Evolutionary conservation across 2,888 invertebrate genomes (phyloP), one percentile per base, ranked within the genome.

Genomic region (Tigriopus californicus): DNA sequence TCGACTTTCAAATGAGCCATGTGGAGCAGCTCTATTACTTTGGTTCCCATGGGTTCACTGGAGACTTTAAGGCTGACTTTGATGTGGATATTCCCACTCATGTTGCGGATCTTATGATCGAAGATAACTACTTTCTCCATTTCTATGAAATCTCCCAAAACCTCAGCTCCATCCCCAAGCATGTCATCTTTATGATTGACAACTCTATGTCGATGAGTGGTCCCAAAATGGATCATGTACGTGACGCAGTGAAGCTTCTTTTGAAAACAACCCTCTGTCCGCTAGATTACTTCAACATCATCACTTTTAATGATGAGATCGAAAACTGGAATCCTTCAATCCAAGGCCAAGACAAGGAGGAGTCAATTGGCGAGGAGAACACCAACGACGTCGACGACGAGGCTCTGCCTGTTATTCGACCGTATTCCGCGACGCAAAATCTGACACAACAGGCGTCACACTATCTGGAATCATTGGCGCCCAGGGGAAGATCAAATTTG

Each of bases 21-120:
- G 42, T 56, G 18, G 42, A 56, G 10, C 56, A 56, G 15, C 15
- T 46, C 20, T 10, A 22, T 18, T 46, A 56, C 46, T 56, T 56
- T 46, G 56, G 56, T 8, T 18, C 20, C 13, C 56, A 56, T 46
- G 56, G 56, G 6, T 41, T 56, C 11, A 56, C 56, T 11, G 56
- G 56, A 13, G 56, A 56, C 10, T 46, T 56, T 18, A 46, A 22
- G 11, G 33, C 33, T 8, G 25, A 56, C 3, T 56, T 42, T 25
- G 46, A 33, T 22, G 20, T 56, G 15, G 56, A 56, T 13, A 15
- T n/a, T 46, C 33, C 40, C 13, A 25, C 33, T n/a, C 40, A 41
- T n/a, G 41, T 41, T 12, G 54, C 33, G 1, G 56, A 56, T 20
- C 22, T 56, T 15, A 25, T 46, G 20, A 20, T 56, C 22, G n/a